Percentiles rank a stretch among this genome's conserved stretches.
These are phyloP conservation scores for Loxodonta africana DNA, from an alignment of 2,113 vertebrate genomes.

Conservation along the genomic window DNA sequence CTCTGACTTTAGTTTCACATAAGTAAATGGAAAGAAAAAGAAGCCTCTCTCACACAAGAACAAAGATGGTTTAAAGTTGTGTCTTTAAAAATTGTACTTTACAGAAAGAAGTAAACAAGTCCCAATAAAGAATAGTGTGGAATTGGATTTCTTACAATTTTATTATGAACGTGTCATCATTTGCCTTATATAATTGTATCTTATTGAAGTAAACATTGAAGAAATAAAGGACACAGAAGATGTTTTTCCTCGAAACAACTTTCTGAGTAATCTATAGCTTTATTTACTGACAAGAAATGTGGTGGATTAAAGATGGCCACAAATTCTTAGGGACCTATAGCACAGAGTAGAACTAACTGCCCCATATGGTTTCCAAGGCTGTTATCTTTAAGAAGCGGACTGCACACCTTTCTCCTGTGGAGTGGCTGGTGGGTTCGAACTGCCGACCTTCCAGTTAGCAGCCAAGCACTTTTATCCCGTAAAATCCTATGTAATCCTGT, in stretches of 20 bases:
- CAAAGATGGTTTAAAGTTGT: background rate
- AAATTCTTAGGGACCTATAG: background rate
- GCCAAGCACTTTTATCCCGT: no score
- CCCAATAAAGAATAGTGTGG: background rate
- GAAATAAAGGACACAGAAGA: background rate
- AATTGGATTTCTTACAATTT: background rate
- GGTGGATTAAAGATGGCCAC: background rate
- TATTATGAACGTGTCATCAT: background rate
- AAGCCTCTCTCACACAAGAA: background rate
- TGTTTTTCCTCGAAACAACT: background rate
- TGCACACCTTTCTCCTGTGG: no score
- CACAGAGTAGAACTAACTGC: no score
- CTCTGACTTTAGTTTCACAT: slow-evolving; percentile 48
- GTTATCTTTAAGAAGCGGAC: no score
- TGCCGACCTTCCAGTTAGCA: no score
- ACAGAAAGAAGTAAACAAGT: background rate
- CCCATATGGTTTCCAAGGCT: no score
- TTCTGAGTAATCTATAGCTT: background rate
- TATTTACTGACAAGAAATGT: background rate
- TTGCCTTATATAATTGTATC: background rate
- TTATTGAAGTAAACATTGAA: background rate
- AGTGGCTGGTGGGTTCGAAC: no score
- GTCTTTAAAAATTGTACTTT: background rate
- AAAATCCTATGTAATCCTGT: no score
- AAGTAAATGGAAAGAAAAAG: background rate